phyloP scores from a whole-genome alignment of 2,888 invertebrate species.

The Drosophila anomalata region DNA sequence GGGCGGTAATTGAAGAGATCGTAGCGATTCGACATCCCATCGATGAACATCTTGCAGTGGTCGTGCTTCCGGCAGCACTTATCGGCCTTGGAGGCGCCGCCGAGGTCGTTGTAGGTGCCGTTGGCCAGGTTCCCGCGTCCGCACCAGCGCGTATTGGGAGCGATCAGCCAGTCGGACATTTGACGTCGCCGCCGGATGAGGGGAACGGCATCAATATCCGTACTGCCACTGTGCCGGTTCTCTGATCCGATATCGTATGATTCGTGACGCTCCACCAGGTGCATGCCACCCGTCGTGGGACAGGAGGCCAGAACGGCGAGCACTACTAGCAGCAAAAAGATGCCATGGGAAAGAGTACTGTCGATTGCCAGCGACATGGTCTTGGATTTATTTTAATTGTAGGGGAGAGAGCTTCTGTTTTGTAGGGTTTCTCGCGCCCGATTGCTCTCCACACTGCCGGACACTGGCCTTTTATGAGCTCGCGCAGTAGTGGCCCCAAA shows the following conservation, averaged over 20 bases:
- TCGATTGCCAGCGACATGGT: constrained; percentile 5
- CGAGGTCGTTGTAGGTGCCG: constrained; percentile 91
- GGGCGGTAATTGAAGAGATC: constrained; percentile 95
- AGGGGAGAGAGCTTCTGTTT: not conserved
- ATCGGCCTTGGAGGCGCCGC: constrained; percentile 93
- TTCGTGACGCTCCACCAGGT: constrained; percentile 38
- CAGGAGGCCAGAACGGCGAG: constrained; percentile 31
- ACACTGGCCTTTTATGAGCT: constrained; percentile 51
- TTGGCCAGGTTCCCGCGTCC: constrained; percentile 93
- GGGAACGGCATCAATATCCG: constrained; percentile 41
- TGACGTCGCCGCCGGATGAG: constrained; percentile 64
- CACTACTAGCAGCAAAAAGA: constrained; percentile 8
- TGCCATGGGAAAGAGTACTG: not conserved
- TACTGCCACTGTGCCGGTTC: constrained; percentile 29
- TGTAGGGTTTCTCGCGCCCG: constrained; percentile 22
- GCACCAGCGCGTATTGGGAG: constrained; percentile 97
- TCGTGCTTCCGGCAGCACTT: constrained; percentile 95
- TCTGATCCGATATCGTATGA: constrained; percentile 48
- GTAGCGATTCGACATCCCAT: constrained; percentile 92
- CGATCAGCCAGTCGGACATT: constrained; percentile 88
- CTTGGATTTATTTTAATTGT: not conserved
- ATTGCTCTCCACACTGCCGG: constrained; percentile 29
- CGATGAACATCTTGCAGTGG: constrained; percentile 93
- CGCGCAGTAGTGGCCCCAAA: constrained; percentile 1
- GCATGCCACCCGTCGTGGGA: constrained; percentile 53